A percentile compares a stretch with the other conserved stretches of the same genome.
phyloP scores from a whole-genome alignment of 2,888 invertebrate genomes.

The Mamestra brassicae region DNA sequence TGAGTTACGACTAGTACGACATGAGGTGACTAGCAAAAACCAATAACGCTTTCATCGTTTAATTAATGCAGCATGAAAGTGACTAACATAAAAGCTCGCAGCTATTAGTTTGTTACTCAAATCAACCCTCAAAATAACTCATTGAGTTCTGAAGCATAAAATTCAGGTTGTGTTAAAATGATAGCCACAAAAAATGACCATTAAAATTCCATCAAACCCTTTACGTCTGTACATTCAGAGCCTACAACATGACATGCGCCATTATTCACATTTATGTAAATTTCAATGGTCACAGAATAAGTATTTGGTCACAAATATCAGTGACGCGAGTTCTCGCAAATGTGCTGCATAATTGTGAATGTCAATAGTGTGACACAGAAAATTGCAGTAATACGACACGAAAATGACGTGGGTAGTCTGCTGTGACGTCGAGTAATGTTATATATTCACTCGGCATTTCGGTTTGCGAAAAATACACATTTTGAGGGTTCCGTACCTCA shows the following conservation, averaged over 20 bases:
- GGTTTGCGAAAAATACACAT: slow-evolving; percentile 21
- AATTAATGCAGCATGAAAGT: not conserved
- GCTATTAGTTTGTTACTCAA: not conserved
- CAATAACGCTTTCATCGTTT: not conserved
- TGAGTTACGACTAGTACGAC: not conserved
- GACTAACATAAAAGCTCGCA: not conserved
- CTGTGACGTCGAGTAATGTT: slow-evolving; percentile 17
- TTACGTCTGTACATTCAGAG: slow-evolving; percentile 8
- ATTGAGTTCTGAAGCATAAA: not conserved
- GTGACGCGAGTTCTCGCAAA: slow-evolving; percentile 7
- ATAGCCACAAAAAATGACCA: not conserved
- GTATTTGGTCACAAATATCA: slow-evolving; percentile 44
- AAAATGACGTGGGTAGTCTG: slow-evolving; percentile 36
- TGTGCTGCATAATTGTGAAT: slow-evolving; percentile 40
- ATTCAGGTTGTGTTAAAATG: slow-evolving; percentile 13
- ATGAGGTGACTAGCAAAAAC: not conserved
- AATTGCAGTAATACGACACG: slow-evolving; percentile 46
- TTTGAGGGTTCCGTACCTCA: too few species aligned
- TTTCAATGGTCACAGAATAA: slow-evolving; percentile 43
- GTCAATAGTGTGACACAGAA: slow-evolving; percentile 45
- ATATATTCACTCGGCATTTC: slow-evolving; percentile 15
- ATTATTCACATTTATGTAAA: slow-evolving; percentile 28
- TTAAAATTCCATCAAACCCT: slow-evolving; percentile 32
- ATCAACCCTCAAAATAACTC: slow-evolving; percentile 2
- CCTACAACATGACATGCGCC: slow-evolving; percentile 18